phyloP scores from a whole-genome alignment of 1,140 invertebrate species.

The Scaptomyza pallida region DNA sequence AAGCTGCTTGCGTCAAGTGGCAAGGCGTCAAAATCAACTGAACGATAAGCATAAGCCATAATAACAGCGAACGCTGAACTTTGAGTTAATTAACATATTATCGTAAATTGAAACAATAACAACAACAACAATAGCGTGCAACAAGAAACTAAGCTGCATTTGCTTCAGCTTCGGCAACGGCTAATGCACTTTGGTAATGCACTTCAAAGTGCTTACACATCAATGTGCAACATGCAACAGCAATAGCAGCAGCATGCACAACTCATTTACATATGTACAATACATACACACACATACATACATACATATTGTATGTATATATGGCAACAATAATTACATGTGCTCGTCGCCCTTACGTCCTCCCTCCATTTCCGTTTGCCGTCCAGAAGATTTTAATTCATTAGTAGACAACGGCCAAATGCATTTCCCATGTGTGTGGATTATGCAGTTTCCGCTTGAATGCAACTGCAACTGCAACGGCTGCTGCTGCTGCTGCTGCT shows the following conservation, averaged over 20 bases:
- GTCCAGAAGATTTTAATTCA: constrained; percentile 79
- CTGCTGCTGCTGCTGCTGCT: constrained; percentile 22
- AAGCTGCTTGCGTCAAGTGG: constrained; percentile 30
- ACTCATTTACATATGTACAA: constrained; percentile 53
- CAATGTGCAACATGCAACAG: constrained; percentile 48
- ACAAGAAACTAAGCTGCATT: constrained; percentile 40
- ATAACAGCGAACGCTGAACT: constrained; percentile 48
- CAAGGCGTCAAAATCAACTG: constrained; percentile 36
- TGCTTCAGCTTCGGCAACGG: constrained; percentile 33
- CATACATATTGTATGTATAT: constrained; percentile 4
- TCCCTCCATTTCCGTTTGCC: constrained; percentile 23
- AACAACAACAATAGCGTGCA: constrained; percentile 14
- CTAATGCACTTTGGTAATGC: constrained; percentile 77
- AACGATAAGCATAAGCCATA: constrained; percentile 58
- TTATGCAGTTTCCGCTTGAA: constrained; percentile 79
- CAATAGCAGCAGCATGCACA: constrained; percentile 20
- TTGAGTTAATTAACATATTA: constrained; percentile 79
- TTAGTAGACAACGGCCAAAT: constrained; percentile 79
- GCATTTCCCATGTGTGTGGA: constrained; percentile 75
- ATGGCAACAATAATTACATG: constrained; percentile 74
- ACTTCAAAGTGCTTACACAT: constrained; percentile 81
- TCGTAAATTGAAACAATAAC: constrained; percentile 59
- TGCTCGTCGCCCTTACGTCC: constrained; percentile 47
- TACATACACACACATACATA: constrained; percentile 13
- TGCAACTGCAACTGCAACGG: constrained; percentile 63